These are phyloP conservation scores for Colinus virginianus DNA, from an alignment of 2,113 vertebrate genomes.

Conservation along the genomic window DNA sequence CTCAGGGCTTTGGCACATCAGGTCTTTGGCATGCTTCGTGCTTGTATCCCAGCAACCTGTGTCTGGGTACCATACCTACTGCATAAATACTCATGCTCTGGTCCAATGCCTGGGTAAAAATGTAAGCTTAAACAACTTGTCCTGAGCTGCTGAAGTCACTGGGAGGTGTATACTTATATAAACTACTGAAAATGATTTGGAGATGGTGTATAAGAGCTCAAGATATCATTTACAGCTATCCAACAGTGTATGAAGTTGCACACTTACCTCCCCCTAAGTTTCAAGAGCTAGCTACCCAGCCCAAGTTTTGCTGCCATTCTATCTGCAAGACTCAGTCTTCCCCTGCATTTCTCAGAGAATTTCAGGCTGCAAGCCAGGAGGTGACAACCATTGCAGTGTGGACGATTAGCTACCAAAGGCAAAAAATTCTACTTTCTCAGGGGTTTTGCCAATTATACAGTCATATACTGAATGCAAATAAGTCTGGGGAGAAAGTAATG, in stretches of 20 bases:
- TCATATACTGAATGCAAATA: background rate
- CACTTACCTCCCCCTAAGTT: background rate
- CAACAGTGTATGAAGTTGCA: background rate
- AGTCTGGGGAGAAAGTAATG: background rate
- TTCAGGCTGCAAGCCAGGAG: background rate
- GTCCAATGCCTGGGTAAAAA: background rate
- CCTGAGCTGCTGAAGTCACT: background rate
- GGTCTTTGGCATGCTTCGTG: background rate
- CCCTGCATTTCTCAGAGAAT: background rate
- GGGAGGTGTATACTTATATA: background rate
- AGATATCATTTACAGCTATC: background rate
- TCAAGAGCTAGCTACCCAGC: background rate
- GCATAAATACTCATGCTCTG: background rate
- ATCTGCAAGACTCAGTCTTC: background rate
- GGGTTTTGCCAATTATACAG: background rate
- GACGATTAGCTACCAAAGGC: background rate
- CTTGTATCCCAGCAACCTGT: background rate
- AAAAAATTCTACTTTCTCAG: background rate
- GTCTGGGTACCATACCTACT: background rate
- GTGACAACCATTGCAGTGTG: background rate
- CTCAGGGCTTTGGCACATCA: background rate
- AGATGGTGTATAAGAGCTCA: background rate
- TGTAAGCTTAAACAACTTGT: background rate
- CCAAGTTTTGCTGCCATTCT: background rate
- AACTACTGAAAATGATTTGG: background rate